Conservation (phyloP, 37 sponge, comb jelly and placozoan species). For the Aphrocallistes beatrix region DNA sequence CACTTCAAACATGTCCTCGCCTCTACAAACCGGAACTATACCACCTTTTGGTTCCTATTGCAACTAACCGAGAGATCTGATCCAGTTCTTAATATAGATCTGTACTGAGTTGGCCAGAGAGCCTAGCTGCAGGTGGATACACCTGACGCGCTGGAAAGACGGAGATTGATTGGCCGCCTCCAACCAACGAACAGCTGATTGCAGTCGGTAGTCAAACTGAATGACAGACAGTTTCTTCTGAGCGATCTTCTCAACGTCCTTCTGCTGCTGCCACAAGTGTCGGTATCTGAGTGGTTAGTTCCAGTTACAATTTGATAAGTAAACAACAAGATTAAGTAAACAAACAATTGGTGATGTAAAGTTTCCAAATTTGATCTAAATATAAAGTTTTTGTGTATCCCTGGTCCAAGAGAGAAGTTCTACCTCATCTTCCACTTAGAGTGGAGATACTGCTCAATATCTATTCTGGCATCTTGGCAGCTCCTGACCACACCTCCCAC, state of each 20-base stretch:
- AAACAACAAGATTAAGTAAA: background rate
- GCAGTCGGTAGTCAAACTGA: constrained; percentile 7
- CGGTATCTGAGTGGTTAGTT: background rate
- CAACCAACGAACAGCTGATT: constrained; percentile 13
- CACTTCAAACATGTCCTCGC: too few relatives aligned
- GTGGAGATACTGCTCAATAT: constrained; percentile 7
- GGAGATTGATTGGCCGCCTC: constrained; percentile 16
- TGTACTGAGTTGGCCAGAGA: constrained; percentile 63
- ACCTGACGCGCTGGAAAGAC: constrained; percentile 20
- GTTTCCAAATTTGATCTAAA: background rate
- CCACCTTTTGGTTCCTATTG: constrained; percentile 20
- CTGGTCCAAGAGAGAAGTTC: too few relatives aligned
- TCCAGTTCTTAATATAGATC: constrained; percentile 78
- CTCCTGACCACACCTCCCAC: constrained; percentile 38
- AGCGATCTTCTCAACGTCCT: constrained; percentile 12
- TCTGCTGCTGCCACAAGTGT: background rate
- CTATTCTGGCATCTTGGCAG: constrained; percentile 30
- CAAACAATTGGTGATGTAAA: background rate
- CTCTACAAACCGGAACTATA: too few relatives aligned
- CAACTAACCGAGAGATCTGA: constrained; percentile 72
- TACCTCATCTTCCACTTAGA: constrained; percentile 15
- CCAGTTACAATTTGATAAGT: background rate
- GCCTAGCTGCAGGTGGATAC: constrained; percentile 66
- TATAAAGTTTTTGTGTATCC: too few relatives aligned
- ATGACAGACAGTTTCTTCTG: constrained; percentile 16